Base-by-base conservation (phyloP, 2,888 invertebrate species). In the Agrochola circellaris region DNA sequence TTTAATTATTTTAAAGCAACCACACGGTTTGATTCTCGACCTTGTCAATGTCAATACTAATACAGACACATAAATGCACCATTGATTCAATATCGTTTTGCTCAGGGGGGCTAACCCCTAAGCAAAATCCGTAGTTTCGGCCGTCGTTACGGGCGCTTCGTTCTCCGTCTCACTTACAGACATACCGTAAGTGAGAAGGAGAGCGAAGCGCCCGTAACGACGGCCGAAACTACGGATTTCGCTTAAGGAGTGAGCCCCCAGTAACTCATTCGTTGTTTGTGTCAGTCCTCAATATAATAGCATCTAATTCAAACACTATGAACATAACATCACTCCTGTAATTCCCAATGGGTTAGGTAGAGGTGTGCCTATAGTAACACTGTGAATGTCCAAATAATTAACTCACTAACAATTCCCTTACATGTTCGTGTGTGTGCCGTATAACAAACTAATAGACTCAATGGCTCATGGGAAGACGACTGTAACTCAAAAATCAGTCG, bases 401-500 rank as follows among this genome's bases (percentile, higher is more conserved):
- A 84, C 77, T 34, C 70, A 79, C 78, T 86, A 87, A 86, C 84
- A 84, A 86, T 87, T 88, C 78, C 90, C 84, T 92, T 86, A 64
- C 83, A 88, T 90, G 91, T 85, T 76, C 81, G 82, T 84, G 79
- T 85, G 84, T 87, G 81, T 87, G 87, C 76, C 72, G 88, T 92
- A 86, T 93, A 93, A 94, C 91, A 75, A 86, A 94, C 93, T 95
- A 95, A 95, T 92, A 95, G 95, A 91, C 70, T 78, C 83, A 26
- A 81, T 73, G 82, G 84, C 75, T 79, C 90, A 90, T 38, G 82
- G 85, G 75, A 93, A 91, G 87, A 76, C 86, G 75, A 90, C 89
- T 89, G 82, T 91, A 84, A 94, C 92, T 94, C 93, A 95, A 92
- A 96, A 90, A 83, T 91, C 95, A 93, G 95, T 96, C 75, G 96